A percentile compares a stretch with the other conserved stretches of the same genome.
Conservation (phyloP, 1,140 invertebrate species). For the Octopus bimaculoides region DNA sequence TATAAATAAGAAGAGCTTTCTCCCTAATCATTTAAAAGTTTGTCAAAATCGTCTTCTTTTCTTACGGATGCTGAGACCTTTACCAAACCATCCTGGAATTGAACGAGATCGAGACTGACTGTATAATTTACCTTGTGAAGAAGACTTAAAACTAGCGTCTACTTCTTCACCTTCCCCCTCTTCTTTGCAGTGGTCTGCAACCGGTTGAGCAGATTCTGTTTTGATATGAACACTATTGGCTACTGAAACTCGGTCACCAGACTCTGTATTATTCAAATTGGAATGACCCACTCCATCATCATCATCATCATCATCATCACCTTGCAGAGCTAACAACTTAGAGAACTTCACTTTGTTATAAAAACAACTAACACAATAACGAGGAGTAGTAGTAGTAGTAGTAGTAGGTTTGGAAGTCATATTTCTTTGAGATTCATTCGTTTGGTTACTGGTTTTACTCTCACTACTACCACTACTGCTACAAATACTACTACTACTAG, state of each 20-base stretch:
- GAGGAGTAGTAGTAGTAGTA: no score
- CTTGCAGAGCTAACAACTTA: no score
- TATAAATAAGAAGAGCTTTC: no score
- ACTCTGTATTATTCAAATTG: background rate
- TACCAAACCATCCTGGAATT: slow-evolving; percentile 68
- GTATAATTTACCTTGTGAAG: slow-evolving; percentile 12
- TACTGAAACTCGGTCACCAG: background rate
- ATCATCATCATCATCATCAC: no score
- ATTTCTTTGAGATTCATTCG: no score
- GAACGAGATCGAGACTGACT: background rate
- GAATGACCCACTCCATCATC: background rate
- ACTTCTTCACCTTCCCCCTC: background rate
- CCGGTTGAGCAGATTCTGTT: background rate
- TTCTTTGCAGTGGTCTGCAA: background rate
- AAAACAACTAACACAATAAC: no score
- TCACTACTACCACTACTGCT: background rate
- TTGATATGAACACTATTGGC: background rate
- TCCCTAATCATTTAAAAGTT: no score
- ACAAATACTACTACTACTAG: background rate
- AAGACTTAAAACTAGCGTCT: background rate
- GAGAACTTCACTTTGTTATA: no score
- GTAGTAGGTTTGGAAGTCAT: no score
- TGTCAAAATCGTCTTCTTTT: slow-evolving; percentile 21
- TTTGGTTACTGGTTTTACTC: no score
- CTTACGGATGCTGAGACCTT: slow-evolving; percentile 55